Conservation (phyloP, 2,888 invertebrate species). For the Hypsopygia costalis region DNA sequence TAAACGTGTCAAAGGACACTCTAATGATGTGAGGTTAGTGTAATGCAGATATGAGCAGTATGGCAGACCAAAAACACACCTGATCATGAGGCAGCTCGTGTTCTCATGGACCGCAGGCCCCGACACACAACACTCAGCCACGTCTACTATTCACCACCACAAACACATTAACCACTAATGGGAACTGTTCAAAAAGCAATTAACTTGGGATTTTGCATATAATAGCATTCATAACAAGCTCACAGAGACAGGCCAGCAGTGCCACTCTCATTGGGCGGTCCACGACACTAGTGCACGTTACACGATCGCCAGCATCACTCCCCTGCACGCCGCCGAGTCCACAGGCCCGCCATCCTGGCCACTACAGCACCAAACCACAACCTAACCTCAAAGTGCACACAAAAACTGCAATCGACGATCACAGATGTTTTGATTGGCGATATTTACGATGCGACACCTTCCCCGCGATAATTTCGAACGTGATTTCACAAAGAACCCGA, state of each 20-base stretch:
- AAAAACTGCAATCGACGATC: slow-evolving; percentile 56
- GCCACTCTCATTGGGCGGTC: slow-evolving; percentile 30
- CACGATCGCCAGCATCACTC: slow-evolving; percentile 31
- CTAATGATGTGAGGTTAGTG: background rate
- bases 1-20: no score
- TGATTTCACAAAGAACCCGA: slow-evolving; percentile 57
- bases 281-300: slow-evolving; percentile 22
- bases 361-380: slow-evolving; percentile 26
- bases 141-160: slow-evolving; percentile 11
- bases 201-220: slow-evolving; percentile 27
- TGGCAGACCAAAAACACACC: slow-evolving; percentile 19
- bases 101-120: slow-evolving; percentile 27
- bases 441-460: slow-evolving; percentile 54
- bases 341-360: slow-evolving; percentile 27
- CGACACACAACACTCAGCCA: slow-evolving; percentile 10
- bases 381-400: slow-evolving; percentile 74
- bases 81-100: slow-evolving; percentile 35
- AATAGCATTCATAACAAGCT: slow-evolving; percentile 24
- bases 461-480: slow-evolving; percentile 42
- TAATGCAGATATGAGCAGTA: background rate
- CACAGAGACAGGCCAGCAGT: slow-evolving; percentile 20
- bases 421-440: slow-evolving; percentile 64
- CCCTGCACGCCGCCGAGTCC: slow-evolving; percentile 27
- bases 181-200: slow-evolving; percentile 31
- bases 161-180: slow-evolving; percentile 36